Evolutionary conservation across 2,113 vertebrate genomes (phyloP).

Genomic region (Amphiprion percula): DNA sequence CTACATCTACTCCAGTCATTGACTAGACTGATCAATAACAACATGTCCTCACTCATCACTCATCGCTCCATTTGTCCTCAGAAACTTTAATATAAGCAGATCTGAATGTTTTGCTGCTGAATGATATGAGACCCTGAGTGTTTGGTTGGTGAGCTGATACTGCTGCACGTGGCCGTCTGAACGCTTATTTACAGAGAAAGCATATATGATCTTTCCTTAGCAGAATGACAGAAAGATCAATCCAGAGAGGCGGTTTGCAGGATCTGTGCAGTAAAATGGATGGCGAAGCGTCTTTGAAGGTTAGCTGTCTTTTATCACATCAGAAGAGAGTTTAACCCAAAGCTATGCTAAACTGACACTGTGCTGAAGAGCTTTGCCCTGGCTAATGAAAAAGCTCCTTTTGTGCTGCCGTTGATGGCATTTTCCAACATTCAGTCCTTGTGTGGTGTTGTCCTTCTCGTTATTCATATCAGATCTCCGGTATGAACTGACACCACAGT

Average conservation of each 20-base stretch:
- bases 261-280: constrained; percentile 21
- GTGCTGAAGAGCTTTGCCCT: constrained; percentile 2
- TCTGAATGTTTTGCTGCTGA: constrained; percentile 47
- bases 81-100: constrained; percentile 43
- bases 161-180: constrained; percentile 36
- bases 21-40: not conserved
- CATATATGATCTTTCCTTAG: constrained; percentile 18
- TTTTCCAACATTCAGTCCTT: constrained; percentile 42
- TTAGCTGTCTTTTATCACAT: constrained; percentile 42
- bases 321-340: constrained; percentile 56
- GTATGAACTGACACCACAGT: constrained; percentile 15
- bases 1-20: not conserved
- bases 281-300: constrained; percentile 38
- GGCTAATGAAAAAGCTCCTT: constrained; percentile 49
- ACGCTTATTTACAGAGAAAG: constrained; percentile 43
- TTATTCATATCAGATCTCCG: constrained; percentile 46
- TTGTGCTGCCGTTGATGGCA: constrained; percentile 37
- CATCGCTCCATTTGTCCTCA: constrained; percentile 30
- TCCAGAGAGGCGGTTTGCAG: constrained; percentile 5
- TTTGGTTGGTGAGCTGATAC: constrained; percentile 41
- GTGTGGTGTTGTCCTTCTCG: constrained; percentile 30
- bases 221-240: constrained; percentile 23
- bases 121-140: constrained; percentile 32
- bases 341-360: constrained; percentile 10
- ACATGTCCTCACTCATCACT: constrained; percentile 13